phyloP scores from a whole-genome alignment of 2,888 invertebrate species.

The Carabus problematicus region DNA sequence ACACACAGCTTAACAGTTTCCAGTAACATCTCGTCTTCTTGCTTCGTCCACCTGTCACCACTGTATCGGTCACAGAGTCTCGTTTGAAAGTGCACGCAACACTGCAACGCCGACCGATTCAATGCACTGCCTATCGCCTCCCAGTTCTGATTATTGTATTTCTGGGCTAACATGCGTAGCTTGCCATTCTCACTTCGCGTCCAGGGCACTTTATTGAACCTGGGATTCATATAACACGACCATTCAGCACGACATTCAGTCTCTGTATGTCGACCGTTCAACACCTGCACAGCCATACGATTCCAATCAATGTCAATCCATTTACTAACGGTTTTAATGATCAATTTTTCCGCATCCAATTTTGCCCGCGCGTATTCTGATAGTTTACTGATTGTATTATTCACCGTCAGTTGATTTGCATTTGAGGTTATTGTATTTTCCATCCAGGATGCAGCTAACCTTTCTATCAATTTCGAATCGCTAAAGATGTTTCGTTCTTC shows the following conservation, averaged over 20 bases:
- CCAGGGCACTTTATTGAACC: slow-evolving; percentile 68
- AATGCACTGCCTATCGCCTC: slow-evolving; percentile 66
- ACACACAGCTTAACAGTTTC: slow-evolving; percentile 69
- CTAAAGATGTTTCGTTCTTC: slow-evolving; percentile 9
- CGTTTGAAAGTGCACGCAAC: slow-evolving; percentile 71
- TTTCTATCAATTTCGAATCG: slow-evolving; percentile 8
- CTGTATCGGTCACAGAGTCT: slow-evolving; percentile 55
- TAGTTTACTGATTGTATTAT: neutral
- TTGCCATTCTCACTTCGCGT: slow-evolving; percentile 60
- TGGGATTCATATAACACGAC: slow-evolving; percentile 74
- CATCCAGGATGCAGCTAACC: slow-evolving; percentile 17
- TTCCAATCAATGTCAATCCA: slow-evolving; percentile 62
- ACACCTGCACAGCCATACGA: slow-evolving; percentile 59
- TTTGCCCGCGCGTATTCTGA: neutral
- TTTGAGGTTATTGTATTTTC: slow-evolving; percentile 2
- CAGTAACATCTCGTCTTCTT: slow-evolving; percentile 72
- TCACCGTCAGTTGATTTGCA: neutral
- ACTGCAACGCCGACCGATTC: slow-evolving; percentile 71
- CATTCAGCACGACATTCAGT: slow-evolving; percentile 74
- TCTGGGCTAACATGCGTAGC: slow-evolving; percentile 56
- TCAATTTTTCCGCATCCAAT: slow-evolving; percentile 11
- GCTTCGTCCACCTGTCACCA: slow-evolving; percentile 67
- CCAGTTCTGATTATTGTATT: slow-evolving; percentile 70
- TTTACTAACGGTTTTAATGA: slow-evolving; percentile 15
- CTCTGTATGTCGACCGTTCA: slow-evolving; percentile 65